Evolutionary conservation across 92 coral and sea anemone genomes (phyloP).

Genomic region (Pocillopora grandis): DNA sequence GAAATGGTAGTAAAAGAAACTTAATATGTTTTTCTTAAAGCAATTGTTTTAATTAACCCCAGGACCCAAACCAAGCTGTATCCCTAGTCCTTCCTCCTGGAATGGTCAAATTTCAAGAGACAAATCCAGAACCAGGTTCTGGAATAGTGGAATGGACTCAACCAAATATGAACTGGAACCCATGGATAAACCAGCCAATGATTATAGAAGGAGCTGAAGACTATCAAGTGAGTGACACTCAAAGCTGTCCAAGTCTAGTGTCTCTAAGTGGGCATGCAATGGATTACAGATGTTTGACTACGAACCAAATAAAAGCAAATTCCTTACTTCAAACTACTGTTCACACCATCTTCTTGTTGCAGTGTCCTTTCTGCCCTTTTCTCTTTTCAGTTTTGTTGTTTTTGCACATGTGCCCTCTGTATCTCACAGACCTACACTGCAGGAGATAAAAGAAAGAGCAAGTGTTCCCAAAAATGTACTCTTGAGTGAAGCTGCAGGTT

Average conservation of each 20-base stretch:
- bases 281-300: too few species aligned
- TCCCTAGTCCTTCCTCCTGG: slow-evolving; percentile 83
- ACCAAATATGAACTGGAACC: slow-evolving; percentile 92
- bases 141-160: slow-evolving; percentile 92
- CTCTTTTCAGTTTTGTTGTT: too few species aligned
- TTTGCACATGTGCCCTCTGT: too few species aligned
- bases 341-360: too few species aligned
- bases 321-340: too few species aligned
- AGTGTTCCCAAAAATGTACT: too few species aligned
- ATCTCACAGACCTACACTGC: too few species aligned
- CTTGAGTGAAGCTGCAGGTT: too few species aligned
- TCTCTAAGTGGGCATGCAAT: too few species aligned
- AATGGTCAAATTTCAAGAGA: slow-evolving; percentile 81
- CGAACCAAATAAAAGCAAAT: too few species aligned
- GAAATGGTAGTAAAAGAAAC: background rate
- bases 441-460: too few species aligned
- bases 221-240: slow-evolving; percentile 61
- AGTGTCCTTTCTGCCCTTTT: too few species aligned
- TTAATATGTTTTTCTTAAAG: background rate
- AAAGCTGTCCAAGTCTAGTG: background rate
- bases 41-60: slow-evolving; percentile 38
- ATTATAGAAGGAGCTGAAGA: slow-evolving; percentile 94
- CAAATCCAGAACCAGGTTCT: slow-evolving; percentile 50
- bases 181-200: slow-evolving; percentile 91
- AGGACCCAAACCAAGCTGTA: slow-evolving; percentile 69